phyloP scores from a whole-genome alignment of 2,888 invertebrate genomes.

The Rotaria macrura region DNA sequence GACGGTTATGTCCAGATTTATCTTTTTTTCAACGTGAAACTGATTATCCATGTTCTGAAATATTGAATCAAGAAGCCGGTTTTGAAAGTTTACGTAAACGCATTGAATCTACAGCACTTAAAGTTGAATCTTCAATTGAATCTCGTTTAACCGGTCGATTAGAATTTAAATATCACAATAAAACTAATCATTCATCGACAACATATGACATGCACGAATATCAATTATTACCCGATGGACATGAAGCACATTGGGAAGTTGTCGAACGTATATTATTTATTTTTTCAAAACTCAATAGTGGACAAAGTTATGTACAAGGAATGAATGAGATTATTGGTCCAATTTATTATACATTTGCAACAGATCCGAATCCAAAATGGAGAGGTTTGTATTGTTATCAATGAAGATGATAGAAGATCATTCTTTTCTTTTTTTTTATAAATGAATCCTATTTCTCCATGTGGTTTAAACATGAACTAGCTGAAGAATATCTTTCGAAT shows the following conservation, averaged over 20 bases:
- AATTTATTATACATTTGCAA: constrained; percentile 90
- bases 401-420: constrained; percentile 36
- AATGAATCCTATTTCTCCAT: too few relatives aligned
- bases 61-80: constrained; percentile 28
- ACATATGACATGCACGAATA: constrained; percentile 20
- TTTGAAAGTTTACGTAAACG: constrained; percentile 33
- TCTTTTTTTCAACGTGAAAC: constrained; percentile 33
- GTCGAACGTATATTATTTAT: constrained; percentile 89
- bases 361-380: constrained; percentile 65
- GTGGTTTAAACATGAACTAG: too few relatives aligned
- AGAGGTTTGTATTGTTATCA: constrained; percentile 56
- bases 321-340: constrained; percentile 99
- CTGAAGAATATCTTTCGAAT: too few relatives aligned
- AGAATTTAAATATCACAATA: constrained; percentile 18
- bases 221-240: constrained; percentile 68
- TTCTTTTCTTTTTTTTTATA: too few relatives aligned
- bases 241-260: constrained; percentile 96
- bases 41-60: constrained; percentile 31
- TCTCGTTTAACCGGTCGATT: constrained; percentile 25
- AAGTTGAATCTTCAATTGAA: constrained; percentile 27
- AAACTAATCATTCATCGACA: not conserved
- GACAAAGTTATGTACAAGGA: constrained; percentile 69
- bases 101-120: constrained; percentile 24
- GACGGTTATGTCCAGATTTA: constrained; percentile 41
- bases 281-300: constrained; percentile 93